Evolutionary conservation across 2,888 invertebrate genomes (phyloP), one percentile per base, ranked within the genome.

Genomic region (Calliopum simillimum): DNA sequence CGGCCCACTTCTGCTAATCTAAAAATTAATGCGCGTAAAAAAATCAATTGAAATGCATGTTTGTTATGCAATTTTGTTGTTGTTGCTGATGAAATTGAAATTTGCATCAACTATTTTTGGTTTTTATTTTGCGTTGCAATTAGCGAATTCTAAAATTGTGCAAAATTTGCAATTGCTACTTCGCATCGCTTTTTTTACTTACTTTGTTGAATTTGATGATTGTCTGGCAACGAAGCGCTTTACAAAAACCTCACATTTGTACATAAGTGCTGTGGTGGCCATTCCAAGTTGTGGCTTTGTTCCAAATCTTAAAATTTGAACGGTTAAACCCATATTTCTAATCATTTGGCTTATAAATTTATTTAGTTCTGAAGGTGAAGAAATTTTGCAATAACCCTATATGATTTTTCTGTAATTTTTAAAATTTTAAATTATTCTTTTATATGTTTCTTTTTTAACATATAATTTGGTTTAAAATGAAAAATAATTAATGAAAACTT

Each of bases 1-100:
- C 94, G 93, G 16, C 98, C 98, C 75, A 98, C 97, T 88, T 98
- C 98, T 19, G 96, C 94, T 81, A 98, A 90, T 88, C 97, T 98
- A 77, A 61, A 72, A 65, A 25, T 51, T 55, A 19, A 25, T 58
- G 53, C 8, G 8, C 33, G 8, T 33, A 33, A 8, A 33, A n/a
- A 46, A 25, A 46, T 12, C 25, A 1, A n/a, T 33, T 33, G 33
- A 33, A 33, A 33, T 33, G 5, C 33, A 33, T 33, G 33, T 47
- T 49, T 51, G 74, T 82, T 82, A 82, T 78, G 81, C 77, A 83
- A 82, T 75, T 62, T 72, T 75, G 68, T 65, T 71, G 56, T 62
- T 44, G 72, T 66, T 63, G 14, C 12, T 47, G 5, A 14, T 19
- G 4, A 16, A 44, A 23, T 65, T 19, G 4, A 16, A 44, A 23